These are phyloP conservation scores for Alosa sapidissima DNA, from an alignment of 2,797 vertebrate species.

Conservation along the genomic window DNA sequence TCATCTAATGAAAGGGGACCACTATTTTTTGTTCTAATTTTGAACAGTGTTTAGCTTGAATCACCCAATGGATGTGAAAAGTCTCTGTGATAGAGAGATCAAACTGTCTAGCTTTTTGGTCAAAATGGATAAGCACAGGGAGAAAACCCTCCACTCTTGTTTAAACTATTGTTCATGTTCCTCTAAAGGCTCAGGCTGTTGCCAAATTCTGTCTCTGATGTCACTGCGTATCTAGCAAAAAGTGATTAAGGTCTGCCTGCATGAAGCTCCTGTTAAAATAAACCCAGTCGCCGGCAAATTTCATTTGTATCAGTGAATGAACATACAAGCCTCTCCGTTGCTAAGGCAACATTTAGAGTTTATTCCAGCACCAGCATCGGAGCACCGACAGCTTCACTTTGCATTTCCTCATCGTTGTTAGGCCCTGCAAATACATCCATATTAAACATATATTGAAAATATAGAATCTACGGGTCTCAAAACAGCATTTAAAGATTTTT, in stretches of 20 bases:
- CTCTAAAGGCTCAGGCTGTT: background rate
- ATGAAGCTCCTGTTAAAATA: constrained; percentile 39
- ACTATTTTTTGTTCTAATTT: too few species aligned
- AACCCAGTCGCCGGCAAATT: constrained; percentile 47
- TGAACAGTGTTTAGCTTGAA: too few species aligned
- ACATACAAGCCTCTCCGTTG: constrained; percentile 53
- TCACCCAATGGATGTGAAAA: too few species aligned
- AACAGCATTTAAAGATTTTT: too few species aligned
- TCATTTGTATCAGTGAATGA: constrained; percentile 48
- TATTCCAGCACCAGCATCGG: background rate
- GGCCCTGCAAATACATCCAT: background rate
- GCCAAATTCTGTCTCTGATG: constrained; percentile 27
- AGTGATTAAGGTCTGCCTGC: constrained; percentile 32
- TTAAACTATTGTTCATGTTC: too few species aligned
- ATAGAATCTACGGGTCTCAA: background rate
- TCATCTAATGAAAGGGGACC: too few species aligned
- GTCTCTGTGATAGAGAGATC: too few species aligned
- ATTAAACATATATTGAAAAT: background rate
- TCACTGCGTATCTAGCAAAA: constrained; percentile 38
- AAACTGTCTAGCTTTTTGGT: too few species aligned
- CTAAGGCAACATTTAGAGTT: constrained; percentile 53
- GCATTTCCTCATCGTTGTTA: background rate
- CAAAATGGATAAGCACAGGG: too few species aligned
- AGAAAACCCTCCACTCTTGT: too few species aligned
- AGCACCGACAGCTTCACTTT: background rate